phyloP scores from a whole-genome alignment of 30 jellyfish, hydroid and myxozoan species.

The Chironex yamaguchii region DNA sequence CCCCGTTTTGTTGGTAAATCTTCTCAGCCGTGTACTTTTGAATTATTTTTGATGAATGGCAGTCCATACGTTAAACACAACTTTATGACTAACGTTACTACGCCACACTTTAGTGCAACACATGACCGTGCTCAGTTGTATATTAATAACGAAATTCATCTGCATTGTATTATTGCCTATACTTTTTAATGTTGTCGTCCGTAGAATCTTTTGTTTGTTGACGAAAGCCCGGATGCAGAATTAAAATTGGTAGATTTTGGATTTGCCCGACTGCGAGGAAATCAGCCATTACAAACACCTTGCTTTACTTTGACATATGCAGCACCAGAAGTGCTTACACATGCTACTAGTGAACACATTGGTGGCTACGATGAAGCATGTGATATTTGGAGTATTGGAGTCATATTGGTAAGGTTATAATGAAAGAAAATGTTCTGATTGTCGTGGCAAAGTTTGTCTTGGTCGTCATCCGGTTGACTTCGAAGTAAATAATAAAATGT shows the following conservation, averaged over 20 bases:
- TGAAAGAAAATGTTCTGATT: too few relatives aligned
- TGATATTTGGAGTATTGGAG: conserved; percentile 98
- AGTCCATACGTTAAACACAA: too few relatives aligned
- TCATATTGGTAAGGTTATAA: conserved; percentile 86
- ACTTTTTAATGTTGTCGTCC: neutral
- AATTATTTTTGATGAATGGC: too few relatives aligned
- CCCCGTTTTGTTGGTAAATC: too few relatives aligned
- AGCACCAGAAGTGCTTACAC: conserved; percentile 93
- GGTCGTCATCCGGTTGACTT: too few relatives aligned
- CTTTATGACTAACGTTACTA: too few relatives aligned
- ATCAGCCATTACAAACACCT: conserved; percentile 94
- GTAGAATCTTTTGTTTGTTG: conserved; percentile 87
- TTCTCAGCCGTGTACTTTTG: too few relatives aligned
- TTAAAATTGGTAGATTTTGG: conserved; percentile 96
- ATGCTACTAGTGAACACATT: conserved; percentile 88
- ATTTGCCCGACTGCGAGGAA: conserved; percentile 88
- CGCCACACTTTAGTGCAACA: too few relatives aligned
- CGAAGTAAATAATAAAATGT: too few relatives aligned
- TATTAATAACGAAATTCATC: neutral
- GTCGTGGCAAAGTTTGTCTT: too few relatives aligned
- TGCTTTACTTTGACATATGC: conserved; percentile 96
- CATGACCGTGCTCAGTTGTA: neutral
- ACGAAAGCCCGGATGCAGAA: conserved; percentile 83
- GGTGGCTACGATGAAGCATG: conserved; percentile 93
- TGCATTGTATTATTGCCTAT: neutral